A percentile compares a stretch with the other conserved stretches of the same genome.
Conservation (phyloP, 2,888 invertebrate species). For the Aproaerema taeniolella region DNA sequence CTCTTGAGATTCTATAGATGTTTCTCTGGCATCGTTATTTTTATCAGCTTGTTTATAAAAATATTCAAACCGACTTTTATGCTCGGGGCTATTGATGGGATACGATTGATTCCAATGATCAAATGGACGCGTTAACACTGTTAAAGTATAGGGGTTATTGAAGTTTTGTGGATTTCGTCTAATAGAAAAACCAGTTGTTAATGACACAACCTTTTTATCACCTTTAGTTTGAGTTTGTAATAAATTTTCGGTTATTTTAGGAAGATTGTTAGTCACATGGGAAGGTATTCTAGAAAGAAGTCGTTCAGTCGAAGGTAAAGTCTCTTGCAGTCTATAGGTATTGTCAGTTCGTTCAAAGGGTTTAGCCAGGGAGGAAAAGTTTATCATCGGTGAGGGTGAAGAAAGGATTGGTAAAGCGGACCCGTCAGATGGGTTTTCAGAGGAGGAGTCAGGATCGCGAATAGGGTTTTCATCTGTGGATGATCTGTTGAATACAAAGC, state of each 20-base stretch:
- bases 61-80: too few relatives aligned
- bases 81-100: too few relatives aligned
- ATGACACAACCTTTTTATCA: conserved; percentile 53
- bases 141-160: conserved; percentile 64
- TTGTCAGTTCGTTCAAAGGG: conserved; percentile 71
- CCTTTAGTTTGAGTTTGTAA: conserved; percentile 37
- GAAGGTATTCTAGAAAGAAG: conserved; percentile 37
- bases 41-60: too few relatives aligned
- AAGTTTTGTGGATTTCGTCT: conserved; percentile 56
- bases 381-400: conserved; percentile 44
- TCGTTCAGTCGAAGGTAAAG: conserved; percentile 50
- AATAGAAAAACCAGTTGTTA: conserved; percentile 71
- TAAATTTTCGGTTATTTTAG: conserved; percentile 40
- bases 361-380: conserved; percentile 67
- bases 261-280: conserved; percentile 50
- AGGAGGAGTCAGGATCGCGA: conserved; percentile 52
- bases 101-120: conserved; percentile 39
- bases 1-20: conserved; percentile 26
- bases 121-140: conserved; percentile 55
- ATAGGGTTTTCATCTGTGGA: conserved; percentile 70
- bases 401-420: conserved; percentile 43
- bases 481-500: conserved; percentile 78
- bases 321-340: conserved; percentile 50
- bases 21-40: conserved; percentile 34
- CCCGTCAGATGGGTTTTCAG: conserved; percentile 59